A percentile compares a stretch with the other conserved stretches of the same genome.
Evolutionary conservation across 2,113 vertebrate species (phyloP).

Genomic region (Cottus gobio): DNA sequence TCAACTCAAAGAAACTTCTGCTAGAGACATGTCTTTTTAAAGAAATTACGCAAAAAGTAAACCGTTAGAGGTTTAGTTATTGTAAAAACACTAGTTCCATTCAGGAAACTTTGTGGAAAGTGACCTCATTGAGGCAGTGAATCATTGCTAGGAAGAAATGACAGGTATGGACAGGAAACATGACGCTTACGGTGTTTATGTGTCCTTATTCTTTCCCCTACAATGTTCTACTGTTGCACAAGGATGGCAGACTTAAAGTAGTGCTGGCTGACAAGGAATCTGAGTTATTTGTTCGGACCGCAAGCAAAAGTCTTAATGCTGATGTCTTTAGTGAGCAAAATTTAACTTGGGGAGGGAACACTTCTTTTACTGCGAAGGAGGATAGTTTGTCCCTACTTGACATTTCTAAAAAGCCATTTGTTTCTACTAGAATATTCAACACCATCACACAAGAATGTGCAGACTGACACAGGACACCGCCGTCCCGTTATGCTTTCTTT

Average conservation of each 20-base stretch:
- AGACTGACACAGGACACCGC: conserved; percentile 8
- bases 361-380: not conserved
- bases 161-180: conserved; percentile 7
- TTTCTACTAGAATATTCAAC: conserved; percentile 6
- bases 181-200: not conserved
- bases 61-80: not conserved
- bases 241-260: not conserved
- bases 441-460: conserved; percentile 25
- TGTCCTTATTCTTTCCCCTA: not conserved
- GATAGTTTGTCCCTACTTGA: conserved; percentile 1
- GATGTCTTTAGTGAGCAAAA: not conserved
- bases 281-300: not conserved
- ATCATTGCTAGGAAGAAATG: conserved; percentile 19
- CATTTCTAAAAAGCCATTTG: conserved; percentile 23
- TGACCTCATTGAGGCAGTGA: conserved; percentile 33
- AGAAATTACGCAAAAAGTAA: not conserved
- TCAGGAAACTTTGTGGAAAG: not conserved
- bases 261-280: not conserved
- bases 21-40: not conserved
- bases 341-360: not conserved
- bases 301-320: conserved; percentile 1
- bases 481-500: conserved; percentile 23
- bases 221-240: not conserved
- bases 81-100: not conserved
- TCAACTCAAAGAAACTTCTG: not conserved